phyloP scores from a whole-genome alignment of 2,888 invertebrate genomes.

The Tetrapedia diversipes region DNA sequence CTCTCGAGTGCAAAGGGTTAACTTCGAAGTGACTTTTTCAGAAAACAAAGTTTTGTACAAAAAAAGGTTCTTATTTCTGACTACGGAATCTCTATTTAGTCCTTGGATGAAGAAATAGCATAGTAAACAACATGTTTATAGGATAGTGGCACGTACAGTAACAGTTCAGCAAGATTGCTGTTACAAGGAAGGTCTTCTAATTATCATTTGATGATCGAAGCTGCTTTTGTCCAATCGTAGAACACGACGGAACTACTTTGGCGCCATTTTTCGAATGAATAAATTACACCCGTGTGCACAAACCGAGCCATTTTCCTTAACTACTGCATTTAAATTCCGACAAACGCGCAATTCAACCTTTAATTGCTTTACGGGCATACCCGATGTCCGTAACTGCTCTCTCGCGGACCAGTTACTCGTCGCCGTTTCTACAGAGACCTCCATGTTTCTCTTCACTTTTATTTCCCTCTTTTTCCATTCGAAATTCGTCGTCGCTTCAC shows the following conservation, averaged over 20 bases:
- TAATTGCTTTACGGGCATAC: constrained; percentile 39
- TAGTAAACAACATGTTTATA: too few relatives aligned
- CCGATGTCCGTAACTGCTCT: constrained; percentile 32
- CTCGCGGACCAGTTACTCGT: constrained; percentile 22
- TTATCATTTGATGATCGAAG: constrained; percentile 13
- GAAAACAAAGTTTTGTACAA: too few relatives aligned
- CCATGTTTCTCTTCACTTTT: background rate
- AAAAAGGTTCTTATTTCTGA: too few relatives aligned
- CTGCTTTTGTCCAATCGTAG: too few relatives aligned
- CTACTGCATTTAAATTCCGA: constrained; percentile 47
- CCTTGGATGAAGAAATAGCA: too few relatives aligned
- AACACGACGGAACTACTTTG: constrained; percentile 2
- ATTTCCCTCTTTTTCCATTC: background rate
- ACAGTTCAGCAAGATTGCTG: too few relatives aligned
- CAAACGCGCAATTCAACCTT: constrained; percentile 40
- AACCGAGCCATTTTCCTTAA: constrained; percentile 35
- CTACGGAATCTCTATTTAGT: too few relatives aligned
- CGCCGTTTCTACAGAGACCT: background rate
- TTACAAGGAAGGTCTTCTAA: too few relatives aligned
- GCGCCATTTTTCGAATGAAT: constrained; percentile 26
- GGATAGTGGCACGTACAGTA: too few relatives aligned
- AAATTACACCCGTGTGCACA: constrained; percentile 32
- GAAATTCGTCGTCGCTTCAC: constrained; percentile 6
- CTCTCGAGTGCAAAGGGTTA: too few relatives aligned
- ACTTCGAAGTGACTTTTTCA: too few relatives aligned